A percentile compares a stretch with the other conserved stretches of the same genome.
Conservation (phyloP, 2,113 vertebrate species). For the Seriola rivoliana region DNA sequence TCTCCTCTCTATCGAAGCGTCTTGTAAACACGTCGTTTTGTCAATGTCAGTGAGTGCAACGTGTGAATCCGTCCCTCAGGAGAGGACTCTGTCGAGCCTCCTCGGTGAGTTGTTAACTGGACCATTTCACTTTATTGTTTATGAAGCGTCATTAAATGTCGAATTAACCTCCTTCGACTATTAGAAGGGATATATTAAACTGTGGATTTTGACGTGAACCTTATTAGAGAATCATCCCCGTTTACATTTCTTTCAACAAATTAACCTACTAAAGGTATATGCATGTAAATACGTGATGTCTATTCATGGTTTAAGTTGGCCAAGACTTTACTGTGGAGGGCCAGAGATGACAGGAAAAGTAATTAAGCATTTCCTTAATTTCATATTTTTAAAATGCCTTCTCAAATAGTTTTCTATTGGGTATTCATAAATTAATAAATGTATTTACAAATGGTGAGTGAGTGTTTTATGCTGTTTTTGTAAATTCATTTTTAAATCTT, state of each 20-base stretch:
- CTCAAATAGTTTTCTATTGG: too few relatives aligned
- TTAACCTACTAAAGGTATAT: background rate
- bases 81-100: conserved; percentile 72
- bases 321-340: background rate
- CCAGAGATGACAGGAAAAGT: too few relatives aligned
- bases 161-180: background rate
- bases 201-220: background rate
- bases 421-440: too few relatives aligned
- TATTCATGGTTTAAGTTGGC: background rate
- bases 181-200: background rate
- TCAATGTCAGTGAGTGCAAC: conserved; percentile 61
- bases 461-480: too few relatives aligned
- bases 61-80: conserved; percentile 56
- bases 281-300: too few relatives aligned
- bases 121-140: too few relatives aligned
- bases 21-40: background rate
- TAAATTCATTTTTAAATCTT: too few relatives aligned
- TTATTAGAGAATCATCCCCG: background rate
- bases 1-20: rapidly evolving
- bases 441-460: too few relatives aligned
- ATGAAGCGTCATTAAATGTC: background rate
- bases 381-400: too few relatives aligned
- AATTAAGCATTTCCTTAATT: too few relatives aligned
- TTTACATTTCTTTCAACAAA: too few relatives aligned
- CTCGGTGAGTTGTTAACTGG: conserved; percentile 76